Conservation (phyloP, 2,797 vertebrate genomes). For the Neosilurus hyrtlii region DNA sequence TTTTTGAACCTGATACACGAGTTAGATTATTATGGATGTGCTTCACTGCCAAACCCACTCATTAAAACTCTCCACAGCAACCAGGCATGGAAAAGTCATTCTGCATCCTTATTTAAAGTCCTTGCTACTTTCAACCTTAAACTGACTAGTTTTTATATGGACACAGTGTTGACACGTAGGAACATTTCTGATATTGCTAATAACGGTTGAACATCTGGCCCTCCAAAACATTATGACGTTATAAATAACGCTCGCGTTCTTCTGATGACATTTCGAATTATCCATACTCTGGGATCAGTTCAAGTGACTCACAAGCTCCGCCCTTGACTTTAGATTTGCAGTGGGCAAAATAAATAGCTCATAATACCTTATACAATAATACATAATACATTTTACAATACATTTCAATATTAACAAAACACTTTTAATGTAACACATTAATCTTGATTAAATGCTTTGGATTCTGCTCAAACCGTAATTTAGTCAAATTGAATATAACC, state of each 20-base stretch:
- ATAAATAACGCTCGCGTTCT: neutral
- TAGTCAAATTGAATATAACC: too few relatives aligned
- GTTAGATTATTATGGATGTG: neutral
- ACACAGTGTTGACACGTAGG: neutral
- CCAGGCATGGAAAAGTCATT: neutral
- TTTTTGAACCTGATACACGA: neutral
- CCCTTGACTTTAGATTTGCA: neutral
- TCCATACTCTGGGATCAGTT: neutral
- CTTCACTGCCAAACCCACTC: constrained; percentile 17
- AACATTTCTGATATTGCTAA: constrained; percentile 17
- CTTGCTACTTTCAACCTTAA: neutral
- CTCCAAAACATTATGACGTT: neutral
- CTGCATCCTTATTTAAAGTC: neutral
- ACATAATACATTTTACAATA: too few relatives aligned
- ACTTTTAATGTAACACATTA: neutral
- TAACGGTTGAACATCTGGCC: constrained; percentile 11
- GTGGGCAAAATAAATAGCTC: neutral
- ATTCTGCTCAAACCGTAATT: too few relatives aligned
- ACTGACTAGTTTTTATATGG: neutral
- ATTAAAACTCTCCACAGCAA: constrained; percentile 21
- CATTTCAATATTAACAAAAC: neutral
- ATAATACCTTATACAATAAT: too few relatives aligned
- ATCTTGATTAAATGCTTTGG: too few relatives aligned
- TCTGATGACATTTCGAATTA: constrained; percentile 1
- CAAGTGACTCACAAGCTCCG: neutral